Evolutionary conservation across 1,140 invertebrate genomes (phyloP).

Genomic region (Coptotermes formosanus): DNA sequence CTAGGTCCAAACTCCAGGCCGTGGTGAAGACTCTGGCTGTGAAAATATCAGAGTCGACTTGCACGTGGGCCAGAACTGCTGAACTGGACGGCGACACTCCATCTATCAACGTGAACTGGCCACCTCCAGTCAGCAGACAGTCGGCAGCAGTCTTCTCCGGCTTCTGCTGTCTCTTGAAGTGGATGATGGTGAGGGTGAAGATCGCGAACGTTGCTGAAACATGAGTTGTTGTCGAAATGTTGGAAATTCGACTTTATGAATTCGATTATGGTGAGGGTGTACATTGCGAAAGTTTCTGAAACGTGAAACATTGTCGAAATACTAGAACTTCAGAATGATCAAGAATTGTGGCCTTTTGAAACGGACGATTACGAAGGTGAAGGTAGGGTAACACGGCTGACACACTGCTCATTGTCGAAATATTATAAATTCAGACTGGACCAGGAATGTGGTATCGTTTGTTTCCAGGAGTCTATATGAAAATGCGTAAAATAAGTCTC

Average conservation of each 20-base stretch:
- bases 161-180: constrained; percentile 76
- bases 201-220: constrained; percentile 80
- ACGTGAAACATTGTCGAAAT: constrained; percentile 36
- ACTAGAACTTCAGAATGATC: no score
- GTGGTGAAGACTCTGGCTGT: constrained; percentile 70
- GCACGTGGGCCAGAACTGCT: not conserved
- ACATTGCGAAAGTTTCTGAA: constrained; percentile 82
- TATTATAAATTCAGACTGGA: no score
- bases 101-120: constrained; percentile 53
- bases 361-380: no score
- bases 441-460: no score
- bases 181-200: constrained; percentile 86
- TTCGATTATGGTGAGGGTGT: constrained; percentile 86
- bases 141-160: constrained; percentile 45
- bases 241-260: constrained; percentile 61
- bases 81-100: constrained; percentile 50
- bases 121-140: constrained; percentile 39
- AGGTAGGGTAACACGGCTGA: no score
- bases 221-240: constrained; percentile 25
- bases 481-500: no score
- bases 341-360: no score
- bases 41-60: constrained; percentile 46
- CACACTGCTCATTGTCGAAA: no score
- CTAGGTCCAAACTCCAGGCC: constrained; percentile 79
- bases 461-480: no score